These are phyloP conservation scores for Muschampia staudingeri DNA, from an alignment of 2,888 invertebrate species.

Conservation along the genomic window DNA sequence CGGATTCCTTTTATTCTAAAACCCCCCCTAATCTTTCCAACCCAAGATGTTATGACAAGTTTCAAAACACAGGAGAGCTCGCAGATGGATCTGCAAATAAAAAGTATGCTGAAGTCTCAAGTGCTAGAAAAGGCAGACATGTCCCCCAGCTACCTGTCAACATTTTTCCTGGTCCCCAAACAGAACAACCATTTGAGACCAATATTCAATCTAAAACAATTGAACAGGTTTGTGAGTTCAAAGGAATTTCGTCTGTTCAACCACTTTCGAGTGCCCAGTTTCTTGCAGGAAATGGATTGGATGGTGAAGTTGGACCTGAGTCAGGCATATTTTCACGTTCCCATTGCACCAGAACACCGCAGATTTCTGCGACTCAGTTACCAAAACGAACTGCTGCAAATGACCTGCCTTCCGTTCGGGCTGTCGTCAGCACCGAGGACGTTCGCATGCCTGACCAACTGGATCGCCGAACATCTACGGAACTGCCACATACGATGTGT, in stretches of 20 bases:
- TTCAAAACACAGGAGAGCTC: slow-evolving; percentile 43
- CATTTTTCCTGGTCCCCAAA: slow-evolving; percentile 59
- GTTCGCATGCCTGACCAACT: slow-evolving; percentile 10
- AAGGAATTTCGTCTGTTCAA: slow-evolving; percentile 54
- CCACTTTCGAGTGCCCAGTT: slow-evolving; percentile 59
- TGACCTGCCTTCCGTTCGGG: slow-evolving; percentile 39
- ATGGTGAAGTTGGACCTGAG: slow-evolving; percentile 61
- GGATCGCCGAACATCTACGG: slow-evolving; percentile 3
- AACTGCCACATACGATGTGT: slow-evolving; percentile 44
- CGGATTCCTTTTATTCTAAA: slow-evolving; percentile 52
- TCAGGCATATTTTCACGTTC: slow-evolving; percentile 64
- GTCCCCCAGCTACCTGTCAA: slow-evolving; percentile 55
- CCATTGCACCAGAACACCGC: slow-evolving; percentile 51
- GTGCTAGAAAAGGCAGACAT: slow-evolving; percentile 54
- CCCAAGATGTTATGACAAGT: slow-evolving; percentile 20
- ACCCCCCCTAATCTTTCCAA: slow-evolving; percentile 51
- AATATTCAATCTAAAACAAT: slow-evolving; percentile 46
- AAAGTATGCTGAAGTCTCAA: slow-evolving; percentile 52
- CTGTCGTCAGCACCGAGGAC: slow-evolving; percentile 14
- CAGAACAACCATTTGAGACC: slow-evolving; percentile 7
- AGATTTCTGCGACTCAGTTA: slow-evolving; percentile 58
- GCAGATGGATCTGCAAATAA: slow-evolving; percentile 51
- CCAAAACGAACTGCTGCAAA: slow-evolving; percentile 47
- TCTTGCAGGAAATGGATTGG: slow-evolving; percentile 58
- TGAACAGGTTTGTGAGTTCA: slow-evolving; percentile 53